A percentile compares a stretch with the other conserved stretches of the same genome.
These are phyloP conservation scores for Tillus elongatus DNA, from an alignment of 2,888 invertebrate species.

Conservation along the genomic window DNA sequence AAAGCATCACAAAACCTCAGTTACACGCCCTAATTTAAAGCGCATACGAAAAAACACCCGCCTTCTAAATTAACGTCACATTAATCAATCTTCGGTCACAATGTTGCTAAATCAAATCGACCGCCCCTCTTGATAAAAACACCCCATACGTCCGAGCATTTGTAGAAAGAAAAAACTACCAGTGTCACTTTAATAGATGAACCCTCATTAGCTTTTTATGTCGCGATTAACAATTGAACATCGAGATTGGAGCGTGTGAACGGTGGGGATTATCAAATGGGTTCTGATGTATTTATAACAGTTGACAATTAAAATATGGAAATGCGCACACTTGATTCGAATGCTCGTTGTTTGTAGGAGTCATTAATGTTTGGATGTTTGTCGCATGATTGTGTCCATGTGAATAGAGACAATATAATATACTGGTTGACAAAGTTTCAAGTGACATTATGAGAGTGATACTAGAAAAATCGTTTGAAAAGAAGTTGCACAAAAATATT, in stretches of 20 bases:
- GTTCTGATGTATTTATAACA: constrained; percentile 36
- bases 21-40: constrained; percentile 20
- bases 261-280: constrained; percentile 31
- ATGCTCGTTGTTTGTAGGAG: background rate
- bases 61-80: constrained; percentile 38
- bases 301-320: constrained; percentile 40
- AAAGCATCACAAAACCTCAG: constrained; percentile 15
- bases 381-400: no score
- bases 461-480: no score
- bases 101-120: constrained; percentile 34
- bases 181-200: constrained; percentile 39
- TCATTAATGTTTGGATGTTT: no score
- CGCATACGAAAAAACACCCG: constrained; percentile 25
- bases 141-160: constrained; percentile 30
- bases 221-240: constrained; percentile 33
- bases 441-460: no score
- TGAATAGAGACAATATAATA: no score
- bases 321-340: constrained; percentile 26
- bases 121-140: constrained; percentile 24
- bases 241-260: constrained; percentile 39
- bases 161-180: constrained; percentile 35
- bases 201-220: constrained; percentile 38
- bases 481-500: no score
- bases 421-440: no score
- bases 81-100: constrained; percentile 39